Percentiles rank a stretch among this genome's conserved stretches.
Evolutionary conservation across 2,113 vertebrate genomes (phyloP).

Genomic region (Cheilinus undulatus): DNA sequence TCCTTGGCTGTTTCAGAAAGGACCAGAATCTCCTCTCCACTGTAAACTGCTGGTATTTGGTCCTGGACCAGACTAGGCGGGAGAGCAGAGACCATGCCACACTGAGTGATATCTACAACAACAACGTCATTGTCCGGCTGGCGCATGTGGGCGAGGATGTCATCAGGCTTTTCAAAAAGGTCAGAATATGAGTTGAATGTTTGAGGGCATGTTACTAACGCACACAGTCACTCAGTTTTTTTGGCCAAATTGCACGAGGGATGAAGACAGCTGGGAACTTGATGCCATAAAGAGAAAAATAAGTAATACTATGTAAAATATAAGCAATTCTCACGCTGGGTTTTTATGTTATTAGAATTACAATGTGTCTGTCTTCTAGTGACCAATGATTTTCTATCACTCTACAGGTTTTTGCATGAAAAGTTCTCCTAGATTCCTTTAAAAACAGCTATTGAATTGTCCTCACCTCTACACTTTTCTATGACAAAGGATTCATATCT

Average conservation of each 20-base stretch:
- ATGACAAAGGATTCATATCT: background rate
- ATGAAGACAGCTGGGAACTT: conserved; percentile 22
- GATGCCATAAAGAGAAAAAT: conserved; percentile 9
- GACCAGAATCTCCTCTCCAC: conserved; percentile 97
- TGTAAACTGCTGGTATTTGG: conserved; percentile 98
- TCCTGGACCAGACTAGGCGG: conserved; percentile 94
- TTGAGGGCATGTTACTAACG: conserved; percentile 35
- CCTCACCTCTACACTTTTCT: too few species aligned
- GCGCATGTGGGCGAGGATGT: conserved; percentile 98
- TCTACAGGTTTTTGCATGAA: too few species aligned
- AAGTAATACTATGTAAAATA: conserved; percentile 32
- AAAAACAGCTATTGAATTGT: too few species aligned
- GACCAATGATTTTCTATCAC: background rate
- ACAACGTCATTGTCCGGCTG: conserved; percentile 97
- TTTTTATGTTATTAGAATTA: background rate
- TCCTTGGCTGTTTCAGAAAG: conserved; percentile 84
- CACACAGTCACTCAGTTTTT: conserved; percentile 17
- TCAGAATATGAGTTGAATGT: conserved; percentile 73
- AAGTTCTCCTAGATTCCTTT: too few species aligned
- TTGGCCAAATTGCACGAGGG: conserved; percentile 25
- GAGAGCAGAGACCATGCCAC: conserved; percentile 98
- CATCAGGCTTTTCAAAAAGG: conserved; percentile 99
- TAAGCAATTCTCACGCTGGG: background rate
- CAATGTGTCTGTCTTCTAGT: background rate
- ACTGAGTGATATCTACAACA: conserved; percentile 97